Percentiles rank a stretch among this genome's conserved stretches.
These are phyloP conservation scores for Apogon talboti DNA, from an alignment of 2,797 vertebrate genomes.

Conservation along the genomic window DNA sequence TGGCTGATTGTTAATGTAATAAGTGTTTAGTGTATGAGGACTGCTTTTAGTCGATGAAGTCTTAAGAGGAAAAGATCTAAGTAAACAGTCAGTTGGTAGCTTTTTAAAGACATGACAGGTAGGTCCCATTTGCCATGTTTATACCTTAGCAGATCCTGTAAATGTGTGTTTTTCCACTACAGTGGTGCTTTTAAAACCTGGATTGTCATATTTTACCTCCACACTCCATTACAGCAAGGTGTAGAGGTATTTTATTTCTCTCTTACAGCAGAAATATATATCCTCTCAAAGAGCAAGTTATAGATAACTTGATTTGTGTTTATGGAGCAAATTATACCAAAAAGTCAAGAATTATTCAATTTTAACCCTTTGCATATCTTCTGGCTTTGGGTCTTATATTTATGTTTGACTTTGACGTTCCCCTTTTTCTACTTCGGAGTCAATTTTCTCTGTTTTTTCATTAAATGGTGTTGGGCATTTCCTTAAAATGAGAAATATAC, in stretches of 20 bases:
- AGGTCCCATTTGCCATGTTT: neutral
- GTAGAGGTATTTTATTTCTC: neutral
- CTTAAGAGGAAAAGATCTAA: neutral
- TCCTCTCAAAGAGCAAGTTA: neutral
- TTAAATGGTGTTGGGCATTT: constrained; percentile 13
- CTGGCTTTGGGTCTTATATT: neutral
- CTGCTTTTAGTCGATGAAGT: neutral
- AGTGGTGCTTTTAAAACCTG: constrained; percentile 1
- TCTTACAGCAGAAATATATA: neutral
- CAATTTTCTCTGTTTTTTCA: neutral
- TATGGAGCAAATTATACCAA: neutral
- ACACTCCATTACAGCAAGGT: neutral
- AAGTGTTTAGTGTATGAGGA: neutral
- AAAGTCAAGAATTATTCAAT: neutral
- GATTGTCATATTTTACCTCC: neutral
- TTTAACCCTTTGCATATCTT: neutral
- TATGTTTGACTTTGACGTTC: neutral
- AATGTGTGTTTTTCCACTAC: neutral
- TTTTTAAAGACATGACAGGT: neutral
- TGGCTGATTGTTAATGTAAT: too few relatives aligned
- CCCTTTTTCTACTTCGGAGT: neutral
- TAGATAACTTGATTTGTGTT: neutral
- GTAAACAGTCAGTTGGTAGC: neutral
- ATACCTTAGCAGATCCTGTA: neutral
- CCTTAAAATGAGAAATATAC: constrained; percentile 41